phyloP scores from a whole-genome alignment of 2,113 vertebrate species.

The Oncorhynchus gorbuscha region DNA sequence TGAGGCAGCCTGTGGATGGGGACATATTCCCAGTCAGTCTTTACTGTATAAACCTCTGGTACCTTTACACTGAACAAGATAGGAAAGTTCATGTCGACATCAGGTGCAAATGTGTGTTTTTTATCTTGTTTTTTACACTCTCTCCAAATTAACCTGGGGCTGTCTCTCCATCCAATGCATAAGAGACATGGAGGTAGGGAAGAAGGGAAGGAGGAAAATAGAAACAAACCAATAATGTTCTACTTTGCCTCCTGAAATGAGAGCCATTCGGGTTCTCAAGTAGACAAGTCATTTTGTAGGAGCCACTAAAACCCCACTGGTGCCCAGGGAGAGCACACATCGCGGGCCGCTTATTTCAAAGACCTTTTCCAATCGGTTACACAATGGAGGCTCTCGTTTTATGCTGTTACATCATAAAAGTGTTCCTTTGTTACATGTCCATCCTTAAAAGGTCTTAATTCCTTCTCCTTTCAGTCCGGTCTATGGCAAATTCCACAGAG shows the following conservation, averaged over 20 bases:
- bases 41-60: neutral
- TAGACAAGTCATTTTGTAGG: conserved; percentile 77
- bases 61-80: neutral
- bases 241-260: conserved; percentile 82
- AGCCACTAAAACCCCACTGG: conserved; percentile 73
- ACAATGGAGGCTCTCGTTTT: conserved; percentile 94
- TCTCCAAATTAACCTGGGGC: conserved; percentile 92
- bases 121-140: neutral
- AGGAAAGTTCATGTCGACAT: neutral
- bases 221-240: conserved; percentile 93
- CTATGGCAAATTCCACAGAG: conserved; percentile 89
- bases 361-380: conserved; percentile 86
- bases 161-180: conserved; percentile 76
- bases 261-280: conserved; percentile 72
- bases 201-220: conserved; percentile 75
- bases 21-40: neutral
- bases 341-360: conserved; percentile 79
- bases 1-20: neutral
- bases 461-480: conserved; percentile 88
- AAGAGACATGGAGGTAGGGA: conserved; percentile 71
- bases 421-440: conserved; percentile 95
- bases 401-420: conserved; percentile 96
- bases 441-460: conserved; percentile 92
- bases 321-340: conserved; percentile 67
- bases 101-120: neutral